Base-by-base conservation (phyloP, 2,797 vertebrate genomes). In the Microcaecilia unicolor region DNA sequence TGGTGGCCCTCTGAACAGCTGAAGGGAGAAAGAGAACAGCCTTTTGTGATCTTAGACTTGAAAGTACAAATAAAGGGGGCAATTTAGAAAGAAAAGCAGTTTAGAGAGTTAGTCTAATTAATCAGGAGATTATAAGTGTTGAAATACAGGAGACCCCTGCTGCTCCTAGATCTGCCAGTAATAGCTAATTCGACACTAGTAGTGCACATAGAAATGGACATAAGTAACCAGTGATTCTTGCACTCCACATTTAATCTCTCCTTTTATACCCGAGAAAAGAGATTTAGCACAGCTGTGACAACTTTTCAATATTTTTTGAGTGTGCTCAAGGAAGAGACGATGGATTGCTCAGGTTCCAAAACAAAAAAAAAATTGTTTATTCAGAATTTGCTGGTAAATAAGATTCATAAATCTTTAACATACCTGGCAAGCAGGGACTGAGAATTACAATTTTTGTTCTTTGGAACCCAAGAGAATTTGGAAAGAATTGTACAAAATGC, bases 51-150 rank as follows among this genome's bases (percentile, higher is more conserved):
- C 29, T 21, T 3, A 25, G 20, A 39, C 14, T 13, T 36, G 30
- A 48, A 58, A 52, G 30, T 34, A 39, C 31, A 52, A 37, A 37
- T 12, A 33, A 11, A 35, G 34, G 41, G 50, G 33, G 11, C 24
- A 28, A 29, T 28, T 44, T 36, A 35, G 37, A 42, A 44, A 53
- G 15, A n/a, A 38, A 48, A 44, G 34, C 32, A 58, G 25, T 43
- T 57, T 37, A 34, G 27, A 49, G 43, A 41, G 15, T 39, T 48
- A 18, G 15, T 30, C 18, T 45, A 51, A 54, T 61, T 55, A 61
- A 58, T 51, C 9, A 24, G 36, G 16, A 40, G 25, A 25, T 34
- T 50, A 22, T 29, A 46, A 34, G 31, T 44, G 37, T 43, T 53
- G 28, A 58, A 52, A 58, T 41, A 37, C 4, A 32, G 5, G 19